phyloP scores from a whole-genome alignment of 2,888 invertebrate species.

The Caenorhabditis becei region DNA sequence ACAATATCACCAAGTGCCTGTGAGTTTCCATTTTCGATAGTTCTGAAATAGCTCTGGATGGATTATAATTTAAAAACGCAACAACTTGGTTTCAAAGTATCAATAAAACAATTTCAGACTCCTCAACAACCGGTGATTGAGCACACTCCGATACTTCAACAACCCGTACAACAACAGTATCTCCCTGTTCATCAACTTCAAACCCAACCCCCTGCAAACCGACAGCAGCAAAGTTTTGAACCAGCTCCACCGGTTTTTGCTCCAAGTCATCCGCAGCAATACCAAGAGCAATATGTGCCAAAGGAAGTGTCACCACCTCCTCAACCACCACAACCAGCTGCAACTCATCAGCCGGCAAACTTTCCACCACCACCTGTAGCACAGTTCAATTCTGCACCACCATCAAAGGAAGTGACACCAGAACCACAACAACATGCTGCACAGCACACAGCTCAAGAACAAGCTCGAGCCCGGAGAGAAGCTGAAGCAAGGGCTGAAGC shows the following conservation, averaged over 20 bases:
- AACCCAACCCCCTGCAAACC: background rate
- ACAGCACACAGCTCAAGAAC: background rate
- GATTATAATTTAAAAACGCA: too few species aligned
- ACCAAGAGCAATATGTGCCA: slow-evolving; percentile 17
- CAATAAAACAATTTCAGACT: background rate
- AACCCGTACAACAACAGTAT: slow-evolving; percentile 12
- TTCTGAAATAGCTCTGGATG: too few species aligned
- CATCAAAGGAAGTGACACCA: slow-evolving; percentile 31
- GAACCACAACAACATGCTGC: slow-evolving; percentile 3
- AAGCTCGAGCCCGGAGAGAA: background rate
- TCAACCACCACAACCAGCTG: background rate
- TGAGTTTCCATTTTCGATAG: too few species aligned
- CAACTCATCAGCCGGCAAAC: background rate
- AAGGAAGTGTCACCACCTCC: slow-evolving; percentile 4
- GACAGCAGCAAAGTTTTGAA: background rate
- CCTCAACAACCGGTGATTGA: slow-evolving; percentile 23
- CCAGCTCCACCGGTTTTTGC: slow-evolving; percentile 32
- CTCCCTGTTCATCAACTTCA: background rate
- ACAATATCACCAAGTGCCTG: slow-evolving; percentile 1
- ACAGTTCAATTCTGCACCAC: slow-evolving; percentile 26
- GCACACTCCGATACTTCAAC: slow-evolving; percentile 32
- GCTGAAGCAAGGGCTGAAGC: too few species aligned
- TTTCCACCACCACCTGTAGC: slow-evolving; percentile 28
- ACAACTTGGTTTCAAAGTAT: background rate
- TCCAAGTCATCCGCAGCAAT: slow-evolving; percentile 14